A percentile compares a stretch with the other conserved stretches of the same genome.
Evolutionary conservation across 2,113 vertebrate species (phyloP).

Genomic region (Echinops telfairi): DNA sequence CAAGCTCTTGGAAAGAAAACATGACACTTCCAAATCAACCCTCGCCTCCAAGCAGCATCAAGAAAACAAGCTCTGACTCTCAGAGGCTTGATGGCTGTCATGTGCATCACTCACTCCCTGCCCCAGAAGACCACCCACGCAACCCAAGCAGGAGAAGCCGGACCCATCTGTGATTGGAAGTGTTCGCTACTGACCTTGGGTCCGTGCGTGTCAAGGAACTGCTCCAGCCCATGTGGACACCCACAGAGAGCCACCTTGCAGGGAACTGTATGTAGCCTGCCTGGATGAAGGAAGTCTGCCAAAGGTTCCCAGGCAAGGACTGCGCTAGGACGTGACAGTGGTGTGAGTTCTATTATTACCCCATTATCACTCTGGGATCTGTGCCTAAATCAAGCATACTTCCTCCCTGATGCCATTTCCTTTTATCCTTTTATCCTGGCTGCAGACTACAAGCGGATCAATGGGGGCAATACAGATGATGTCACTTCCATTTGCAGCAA

Average conservation of each 20-base stretch:
- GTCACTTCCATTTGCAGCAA: constrained; percentile 90
- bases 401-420: constrained; percentile 92
- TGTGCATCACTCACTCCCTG: constrained; percentile 25
- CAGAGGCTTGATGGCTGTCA: constrained; percentile 58
- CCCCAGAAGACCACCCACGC: constrained; percentile 85
- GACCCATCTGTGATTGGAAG: constrained; percentile 63
- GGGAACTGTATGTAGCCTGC: background rate
- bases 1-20: constrained; percentile 61
- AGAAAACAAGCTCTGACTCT: constrained; percentile 72
- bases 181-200: constrained; percentile 85
- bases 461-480: constrained; percentile 89
- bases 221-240: constrained; percentile 55
- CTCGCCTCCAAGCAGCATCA: constrained; percentile 72
- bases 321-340: constrained; percentile 84
- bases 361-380: constrained; percentile 92
- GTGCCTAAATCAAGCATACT: constrained; percentile 90
- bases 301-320: constrained; percentile 82
- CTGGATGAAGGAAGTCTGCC: constrained; percentile 81
- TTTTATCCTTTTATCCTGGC: constrained; percentile 91
- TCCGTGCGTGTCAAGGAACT: constrained; percentile 70
- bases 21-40: constrained; percentile 50
- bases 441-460: constrained; percentile 90
- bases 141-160: constrained; percentile 58
- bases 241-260: constrained; percentile 34
- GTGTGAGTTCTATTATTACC: constrained; percentile 92